A percentile compares a stretch with the other conserved stretches of the same genome.
phyloP scores from a whole-genome alignment of 2,113 vertebrate species.

The Dunckerocampus dactyliophorus region DNA sequence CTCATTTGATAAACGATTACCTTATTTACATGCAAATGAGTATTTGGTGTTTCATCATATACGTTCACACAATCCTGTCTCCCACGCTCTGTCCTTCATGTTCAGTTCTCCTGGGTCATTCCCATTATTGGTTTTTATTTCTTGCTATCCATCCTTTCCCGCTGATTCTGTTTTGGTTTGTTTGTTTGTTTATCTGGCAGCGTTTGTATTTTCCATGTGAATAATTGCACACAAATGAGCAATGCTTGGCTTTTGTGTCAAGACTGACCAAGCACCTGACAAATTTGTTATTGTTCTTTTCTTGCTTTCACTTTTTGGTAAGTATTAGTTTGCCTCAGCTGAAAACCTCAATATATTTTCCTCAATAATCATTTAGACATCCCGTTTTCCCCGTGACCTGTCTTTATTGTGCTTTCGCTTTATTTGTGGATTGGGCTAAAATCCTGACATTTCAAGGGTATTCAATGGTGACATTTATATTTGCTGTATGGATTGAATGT shows the following conservation, averaged over 20 bases:
- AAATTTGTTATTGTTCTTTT: not conserved
- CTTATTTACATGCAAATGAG: conserved; percentile 48
- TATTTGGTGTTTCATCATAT: conserved; percentile 12
- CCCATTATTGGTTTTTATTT: conserved; percentile 45
- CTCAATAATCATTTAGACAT: not conserved
- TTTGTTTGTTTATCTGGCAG: conserved; percentile 26
- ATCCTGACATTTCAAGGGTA: conserved; percentile 5
- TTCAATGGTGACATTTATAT: conserved; percentile 2
- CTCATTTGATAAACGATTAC: conserved; percentile 19
- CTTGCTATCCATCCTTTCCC: conserved; percentile 43
- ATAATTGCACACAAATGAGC: conserved; percentile 36
- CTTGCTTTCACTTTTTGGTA: not conserved
- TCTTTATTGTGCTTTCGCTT: not conserved
- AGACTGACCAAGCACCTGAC: not conserved
- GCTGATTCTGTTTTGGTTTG: conserved; percentile 12
- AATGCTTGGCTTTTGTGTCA: conserved; percentile 6
- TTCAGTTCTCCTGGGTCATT: conserved; percentile 29
- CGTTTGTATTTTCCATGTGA: conserved; percentile 43
- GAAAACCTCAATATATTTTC: not conserved
- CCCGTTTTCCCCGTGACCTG: not conserved
- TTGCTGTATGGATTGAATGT: not conserved
- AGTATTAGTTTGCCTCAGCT: not conserved
- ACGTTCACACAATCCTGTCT: not conserved
- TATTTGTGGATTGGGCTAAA: not conserved
- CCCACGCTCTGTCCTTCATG: conserved; percentile 5